Base-by-base conservation (phyloP, 2,797 vertebrate species). In the Pangasius sanitwongsei region DNA sequence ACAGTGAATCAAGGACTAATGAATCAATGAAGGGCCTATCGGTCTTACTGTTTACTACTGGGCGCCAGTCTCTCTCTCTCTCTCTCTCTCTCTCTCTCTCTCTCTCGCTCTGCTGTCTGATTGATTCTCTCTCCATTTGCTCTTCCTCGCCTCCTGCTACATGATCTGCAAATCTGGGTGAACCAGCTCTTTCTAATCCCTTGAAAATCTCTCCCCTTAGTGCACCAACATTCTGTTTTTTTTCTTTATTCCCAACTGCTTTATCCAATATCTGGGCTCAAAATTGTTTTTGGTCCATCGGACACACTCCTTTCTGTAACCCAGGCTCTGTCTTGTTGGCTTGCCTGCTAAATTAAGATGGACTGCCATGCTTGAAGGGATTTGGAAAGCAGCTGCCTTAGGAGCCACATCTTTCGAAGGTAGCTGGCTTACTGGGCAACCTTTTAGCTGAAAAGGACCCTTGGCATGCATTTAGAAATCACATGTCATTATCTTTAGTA, bases 71-170 rank as follows among this genome's bases (percentile, higher is more conserved):
- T 31, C 9, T 20, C 28, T 50, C 53, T 34, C 57, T 50, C 77
- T 13, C 59, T 87, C 44, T 48, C 44, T 44, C 65, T 57, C 15
- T 11, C 59, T 77, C 31, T 87, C 90, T 88, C 81, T 41, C 85
- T 20, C 55, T 86, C 81, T 41, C 85, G 9, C 55, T 86, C 28
- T 87, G 37, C 89, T 88, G 78, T 41, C 84, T 88, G 67, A 90
- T 91, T 83, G 88, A 89, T 92, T 6, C 72, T 87, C 88, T 86
- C 72, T 72, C 65, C 59, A 59, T 34, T 85, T 82, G n/a, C 67
- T 55, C 34, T 61, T 41, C 37, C 53, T 84, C 37, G 9, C 83
- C 44, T 87, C 67, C 31, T 81, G 80, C 87, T 83, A 87, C 34
- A 75, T 85, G 88, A 89, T 89, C 89, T 74, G 37, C 41, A 89